Percentiles rank a stretch among this genome's conserved stretches.
phyloP scores from a whole-genome alignment of 2,797 vertebrate species.

The Spinus olivaceus region DNA sequence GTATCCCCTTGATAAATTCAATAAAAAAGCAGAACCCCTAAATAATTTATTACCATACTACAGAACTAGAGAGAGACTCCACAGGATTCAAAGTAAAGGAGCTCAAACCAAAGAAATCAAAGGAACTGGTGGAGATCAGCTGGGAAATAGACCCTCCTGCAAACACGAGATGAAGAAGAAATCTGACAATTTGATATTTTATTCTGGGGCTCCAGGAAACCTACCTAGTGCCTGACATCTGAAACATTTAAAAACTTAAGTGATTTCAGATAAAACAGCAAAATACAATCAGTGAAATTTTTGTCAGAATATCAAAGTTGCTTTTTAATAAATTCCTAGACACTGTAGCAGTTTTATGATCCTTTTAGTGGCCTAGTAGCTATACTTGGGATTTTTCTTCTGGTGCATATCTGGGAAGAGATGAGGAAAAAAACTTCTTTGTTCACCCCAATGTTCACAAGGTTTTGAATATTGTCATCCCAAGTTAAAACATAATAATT shows the following conservation, averaged over 20 bases:
- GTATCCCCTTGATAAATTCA: neutral
- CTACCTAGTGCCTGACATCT: slow-evolving; percentile 2
- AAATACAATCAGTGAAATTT: neutral
- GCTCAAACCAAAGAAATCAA: neutral
- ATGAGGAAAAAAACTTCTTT: neutral
- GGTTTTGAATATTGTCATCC: neutral
- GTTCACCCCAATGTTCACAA: neutral
- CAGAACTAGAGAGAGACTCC: neutral
- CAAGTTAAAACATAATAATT: neutral
- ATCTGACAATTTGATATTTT: neutral
- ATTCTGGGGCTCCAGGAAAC: neutral
- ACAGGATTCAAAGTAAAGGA: neutral
- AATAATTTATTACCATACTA: neutral
- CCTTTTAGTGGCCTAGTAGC: neutral
- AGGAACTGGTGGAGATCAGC: neutral
- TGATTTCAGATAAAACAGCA: neutral
- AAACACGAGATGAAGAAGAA: neutral
- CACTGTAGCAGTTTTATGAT: neutral
- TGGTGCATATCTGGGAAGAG: neutral
- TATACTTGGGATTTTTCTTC: neutral
- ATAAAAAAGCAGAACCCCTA: accelerated
- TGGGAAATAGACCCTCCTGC: neutral
- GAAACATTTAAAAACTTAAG: neutral
- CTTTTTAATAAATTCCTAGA: neutral
- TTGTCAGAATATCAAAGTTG: slow-evolving; percentile 20